Base-by-base conservation (phyloP, 2,113 vertebrate genomes). In the Diphyllodes magnificus region DNA sequence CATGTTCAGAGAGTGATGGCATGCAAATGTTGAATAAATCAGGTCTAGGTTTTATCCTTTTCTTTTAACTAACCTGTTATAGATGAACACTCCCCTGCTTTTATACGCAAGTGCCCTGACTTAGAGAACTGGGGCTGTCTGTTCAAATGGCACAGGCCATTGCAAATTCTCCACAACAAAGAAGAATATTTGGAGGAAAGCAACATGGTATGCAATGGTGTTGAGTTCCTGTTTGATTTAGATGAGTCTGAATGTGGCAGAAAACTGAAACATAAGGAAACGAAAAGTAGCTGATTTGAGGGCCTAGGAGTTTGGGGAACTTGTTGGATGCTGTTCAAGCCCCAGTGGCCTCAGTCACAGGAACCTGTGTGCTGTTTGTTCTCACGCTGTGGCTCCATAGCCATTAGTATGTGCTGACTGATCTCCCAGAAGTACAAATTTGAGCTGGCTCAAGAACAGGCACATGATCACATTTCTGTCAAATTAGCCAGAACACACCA, bases 401-500 rank as follows among this genome's bases (percentile, higher is more conserved):
- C 60, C 76, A 37, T 93, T 94, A 88, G 17, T 86, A 13, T 51
- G 72, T 71, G 86, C 72, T 84, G 77, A 96, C 80, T 92, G 86
- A 88, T 97, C 69, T 93, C 86, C 83, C 88, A 86, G 60, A 88
- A 93, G 69, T 47, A 92, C 77, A 84, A 94, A 94, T 84, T 75
- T 78, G 83, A 94, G 91, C 91, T 88, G 86, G 68, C 72, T 93
- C 76, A 84, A 84, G 86, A 92, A 86, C 0, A 44, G 86, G 73
- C 92, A 93, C 86, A 75, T 68, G 92, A 84, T 95, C 91, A 88
- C 91, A 92, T 95, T 96, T 92, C 91, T 94, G 88, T 96, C 96
- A 88, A 92, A 94, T 95, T 93, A 94, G 56, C 76, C 83, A 92
- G 88, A 93, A 78, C 56, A 75, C 56, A 39, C 42, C 72, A 47